Conservation (phyloP, 2,888 invertebrate species). For the Epirrhoe tristata region DNA sequence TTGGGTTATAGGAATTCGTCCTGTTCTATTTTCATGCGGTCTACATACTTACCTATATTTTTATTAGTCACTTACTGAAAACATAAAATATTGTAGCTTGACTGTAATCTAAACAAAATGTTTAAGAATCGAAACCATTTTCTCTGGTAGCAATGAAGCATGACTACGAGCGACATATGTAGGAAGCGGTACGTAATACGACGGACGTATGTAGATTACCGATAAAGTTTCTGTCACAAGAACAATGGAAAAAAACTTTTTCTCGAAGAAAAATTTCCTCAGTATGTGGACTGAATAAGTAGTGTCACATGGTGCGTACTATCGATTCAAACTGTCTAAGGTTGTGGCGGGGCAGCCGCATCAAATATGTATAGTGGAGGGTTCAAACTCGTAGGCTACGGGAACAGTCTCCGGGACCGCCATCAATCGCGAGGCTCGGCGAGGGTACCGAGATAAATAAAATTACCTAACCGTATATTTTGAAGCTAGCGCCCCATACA, state of each 20-base stretch:
- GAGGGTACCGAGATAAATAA: conserved; percentile 57
- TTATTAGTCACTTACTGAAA: too few species aligned
- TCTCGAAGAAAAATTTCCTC: conserved; percentile 24
- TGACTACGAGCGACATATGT: conserved; percentile 12
- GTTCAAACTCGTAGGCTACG: conserved; percentile 53
- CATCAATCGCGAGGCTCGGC: conserved; percentile 58
- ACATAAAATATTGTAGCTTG: too few species aligned
- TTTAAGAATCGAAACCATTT: neutral
- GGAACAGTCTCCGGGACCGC: conserved; percentile 55
- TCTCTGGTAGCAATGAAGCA: conserved; percentile 12
- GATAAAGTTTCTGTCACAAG: conserved; percentile 16
- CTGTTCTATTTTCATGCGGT: conserved; percentile 31
- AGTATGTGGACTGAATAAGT: conserved; percentile 40
- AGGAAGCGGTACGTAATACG: neutral
- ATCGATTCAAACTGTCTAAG: conserved; percentile 63
- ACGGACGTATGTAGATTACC: conserved; percentile 9
- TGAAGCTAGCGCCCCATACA: conserved; percentile 50
- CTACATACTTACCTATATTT: neutral
- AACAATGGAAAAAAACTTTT: conserved; percentile 13
- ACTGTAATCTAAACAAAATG: neutral
- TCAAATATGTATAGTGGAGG: conserved; percentile 70
- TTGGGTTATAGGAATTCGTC: conserved; percentile 55
- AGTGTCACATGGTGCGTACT: conserved; percentile 57
- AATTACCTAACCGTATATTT: conserved; percentile 57
- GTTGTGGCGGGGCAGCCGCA: conserved; percentile 54